Conservation (phyloP, 2,797 vertebrate species). For the Acipenser ruthenus region DNA sequence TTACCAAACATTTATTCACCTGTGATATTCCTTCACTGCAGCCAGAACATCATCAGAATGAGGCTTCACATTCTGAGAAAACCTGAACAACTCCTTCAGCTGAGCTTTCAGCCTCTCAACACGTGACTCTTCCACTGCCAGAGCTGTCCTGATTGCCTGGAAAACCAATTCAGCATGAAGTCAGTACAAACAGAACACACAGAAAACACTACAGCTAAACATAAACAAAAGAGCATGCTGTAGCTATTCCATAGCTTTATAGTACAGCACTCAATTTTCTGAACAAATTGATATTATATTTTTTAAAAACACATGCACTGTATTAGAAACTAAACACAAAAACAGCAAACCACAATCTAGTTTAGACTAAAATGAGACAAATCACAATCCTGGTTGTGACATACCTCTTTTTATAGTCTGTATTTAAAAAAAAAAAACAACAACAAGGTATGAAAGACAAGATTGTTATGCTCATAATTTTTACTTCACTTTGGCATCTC, state of each 20-base stretch:
- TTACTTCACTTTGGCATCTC: too few species aligned
- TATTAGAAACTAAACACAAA: too few species aligned
- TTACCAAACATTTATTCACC: constrained; percentile 44
- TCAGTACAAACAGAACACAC: neutral
- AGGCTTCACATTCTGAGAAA: constrained; percentile 61
- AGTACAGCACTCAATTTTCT: neutral
- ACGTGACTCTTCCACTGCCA: constrained; percentile 65
- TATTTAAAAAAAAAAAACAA: too few species aligned
- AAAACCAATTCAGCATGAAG: constrained; percentile 9
- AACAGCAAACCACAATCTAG: too few species aligned
- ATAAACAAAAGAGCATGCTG: too few species aligned
- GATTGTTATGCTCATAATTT: too few species aligned
- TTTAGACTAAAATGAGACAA: too few species aligned
- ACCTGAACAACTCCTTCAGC: constrained; percentile 75
- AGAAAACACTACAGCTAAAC: neutral
- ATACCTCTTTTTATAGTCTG: too few species aligned
- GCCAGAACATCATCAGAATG: constrained; percentile 68
- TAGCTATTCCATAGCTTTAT: constrained; percentile 6
- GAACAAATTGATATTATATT: too few species aligned
- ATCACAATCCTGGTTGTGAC: too few species aligned
- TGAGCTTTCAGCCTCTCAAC: constrained; percentile 70
- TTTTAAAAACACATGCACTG: too few species aligned
- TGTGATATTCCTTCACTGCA: constrained; percentile 77
- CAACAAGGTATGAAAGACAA: too few species aligned
- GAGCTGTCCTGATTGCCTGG: constrained; percentile 60